Evolutionary conservation across 2,797 vertebrate species (phyloP), one percentile per base, ranked within the genome.

Genomic region (Mus minutoides): DNA sequence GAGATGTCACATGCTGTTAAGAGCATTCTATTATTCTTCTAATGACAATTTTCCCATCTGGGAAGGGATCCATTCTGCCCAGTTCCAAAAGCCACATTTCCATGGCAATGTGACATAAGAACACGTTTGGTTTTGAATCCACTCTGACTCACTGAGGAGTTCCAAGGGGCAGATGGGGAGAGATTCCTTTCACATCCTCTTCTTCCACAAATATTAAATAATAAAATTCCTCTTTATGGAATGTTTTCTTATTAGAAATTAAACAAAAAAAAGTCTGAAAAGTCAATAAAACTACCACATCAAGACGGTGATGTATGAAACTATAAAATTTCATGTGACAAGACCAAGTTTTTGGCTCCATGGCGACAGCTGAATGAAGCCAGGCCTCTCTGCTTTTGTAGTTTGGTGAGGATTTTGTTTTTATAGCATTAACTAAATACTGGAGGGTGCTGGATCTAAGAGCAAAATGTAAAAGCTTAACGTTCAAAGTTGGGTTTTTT

Each of bases 201-300:
- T 96, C 40, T 52, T 93, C 69, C 83, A 26, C 26, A 95, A 94
- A 87, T 73, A 58, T 56, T 40, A 92, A 96, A 93, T 75, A 78
- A 92, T 6, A 73, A 90, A 95, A 90, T 34, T 83, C 14, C 43
- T 86, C 24, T 96, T 67, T 96, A 64, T 56, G 83, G 43, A 92
- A 89, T 52, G 21, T 85, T 52, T 84, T 58, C 16, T 46, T 91
- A 93, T 88, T 80, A 76, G 88, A 94, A 92, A 94, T 71, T 46
- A 84, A 92, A 95, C 40, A 90, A 40, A 54, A 40, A 52, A 37
- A 84, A 90, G 69, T 67, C 3, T 89, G 43, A 67, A 90, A 93
- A 69, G 40, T 69, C 43, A 94, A 31, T 76, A 79, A 93, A 83
- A 40, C 22, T 58, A 78, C 46, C 49, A 21, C 80, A 52, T 26